A percentile compares a stretch with the other conserved stretches of the same genome.
Evolutionary conservation across 2,797 vertebrate genomes (phyloP).

Genomic region (Tapirus indicus): DNA sequence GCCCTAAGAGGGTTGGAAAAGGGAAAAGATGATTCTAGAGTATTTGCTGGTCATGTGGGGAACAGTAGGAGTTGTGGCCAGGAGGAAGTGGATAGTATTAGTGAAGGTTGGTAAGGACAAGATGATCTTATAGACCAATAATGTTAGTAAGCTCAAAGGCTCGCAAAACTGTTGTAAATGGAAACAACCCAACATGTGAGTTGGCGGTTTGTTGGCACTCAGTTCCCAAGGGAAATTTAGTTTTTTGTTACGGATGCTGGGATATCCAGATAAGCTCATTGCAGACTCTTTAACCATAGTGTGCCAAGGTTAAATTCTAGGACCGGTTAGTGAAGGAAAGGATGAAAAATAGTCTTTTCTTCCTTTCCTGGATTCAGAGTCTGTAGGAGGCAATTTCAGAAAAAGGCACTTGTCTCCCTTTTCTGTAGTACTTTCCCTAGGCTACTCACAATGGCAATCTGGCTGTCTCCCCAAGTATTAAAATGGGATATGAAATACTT

Average conservation of each 20-base stretch:
- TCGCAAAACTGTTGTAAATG: background rate
- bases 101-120: background rate
- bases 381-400: background rate
- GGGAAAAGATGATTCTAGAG: background rate
- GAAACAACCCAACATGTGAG: background rate
- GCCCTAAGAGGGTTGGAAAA: background rate
- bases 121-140: background rate
- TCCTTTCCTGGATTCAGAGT: background rate
- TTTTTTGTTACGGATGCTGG: background rate
- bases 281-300: background rate
- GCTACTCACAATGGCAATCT: background rate
- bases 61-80: background rate
- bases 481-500: background rate
- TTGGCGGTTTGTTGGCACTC: background rate
- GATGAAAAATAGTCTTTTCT: background rate
- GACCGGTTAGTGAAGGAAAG: background rate
- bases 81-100: background rate
- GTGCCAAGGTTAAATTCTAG: background rate
- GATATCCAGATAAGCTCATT: background rate
- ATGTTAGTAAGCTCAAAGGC: background rate
- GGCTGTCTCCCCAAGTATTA: background rate
- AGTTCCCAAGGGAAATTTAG: background rate
- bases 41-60: background rate
- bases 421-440: background rate
- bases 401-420: background rate